A percentile compares a stretch with the other conserved stretches of the same genome.
phyloP scores from a whole-genome alignment of 2,888 invertebrate genomes.

The Spodoptera exigua region DNA sequence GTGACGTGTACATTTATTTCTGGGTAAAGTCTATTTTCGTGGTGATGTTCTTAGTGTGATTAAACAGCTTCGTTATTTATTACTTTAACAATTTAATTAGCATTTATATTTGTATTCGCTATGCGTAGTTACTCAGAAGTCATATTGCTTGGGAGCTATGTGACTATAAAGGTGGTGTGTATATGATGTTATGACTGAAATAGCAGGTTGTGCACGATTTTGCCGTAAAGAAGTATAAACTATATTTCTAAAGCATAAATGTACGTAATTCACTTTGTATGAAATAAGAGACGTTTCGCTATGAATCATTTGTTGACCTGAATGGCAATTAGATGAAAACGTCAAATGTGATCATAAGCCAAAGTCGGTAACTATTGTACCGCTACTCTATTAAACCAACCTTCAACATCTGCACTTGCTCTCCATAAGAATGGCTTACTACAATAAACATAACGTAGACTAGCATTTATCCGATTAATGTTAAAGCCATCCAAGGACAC shows the following conservation, averaged over 20 bases:
- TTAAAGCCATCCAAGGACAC: conserved; percentile 16
- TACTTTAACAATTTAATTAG: conserved; percentile 57
- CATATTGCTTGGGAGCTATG: conserved; percentile 22
- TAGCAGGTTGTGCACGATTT: conserved; percentile 33
- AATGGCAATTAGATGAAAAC: neutral
- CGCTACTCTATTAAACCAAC: neutral
- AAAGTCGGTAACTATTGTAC: neutral
- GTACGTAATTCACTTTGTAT: conserved; percentile 23
- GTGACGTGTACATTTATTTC: conserved; percentile 80
- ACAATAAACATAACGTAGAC: conserved; percentile 21
- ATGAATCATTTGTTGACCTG: conserved; percentile 19
- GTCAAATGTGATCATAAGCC: neutral
- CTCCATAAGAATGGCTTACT: conserved; percentile 8
- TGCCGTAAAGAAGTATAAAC: conserved; percentile 18
- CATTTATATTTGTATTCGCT: conserved; percentile 47
- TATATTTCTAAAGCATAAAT: too few species aligned
- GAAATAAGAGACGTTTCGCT: conserved; percentile 36
- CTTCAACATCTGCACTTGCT: conserved; percentile 22
- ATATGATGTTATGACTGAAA: conserved; percentile 25
- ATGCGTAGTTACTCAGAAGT: conserved; percentile 18
- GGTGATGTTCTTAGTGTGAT: conserved; percentile 77
- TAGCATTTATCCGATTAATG: conserved; percentile 17
- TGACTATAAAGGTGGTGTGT: conserved; percentile 33
- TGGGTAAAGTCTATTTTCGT: conserved; percentile 81
- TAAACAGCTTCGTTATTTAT: conserved; percentile 76